Evolutionary conservation across 2,888 invertebrate species (phyloP).

Genomic region (Sesia apiformis): DNA sequence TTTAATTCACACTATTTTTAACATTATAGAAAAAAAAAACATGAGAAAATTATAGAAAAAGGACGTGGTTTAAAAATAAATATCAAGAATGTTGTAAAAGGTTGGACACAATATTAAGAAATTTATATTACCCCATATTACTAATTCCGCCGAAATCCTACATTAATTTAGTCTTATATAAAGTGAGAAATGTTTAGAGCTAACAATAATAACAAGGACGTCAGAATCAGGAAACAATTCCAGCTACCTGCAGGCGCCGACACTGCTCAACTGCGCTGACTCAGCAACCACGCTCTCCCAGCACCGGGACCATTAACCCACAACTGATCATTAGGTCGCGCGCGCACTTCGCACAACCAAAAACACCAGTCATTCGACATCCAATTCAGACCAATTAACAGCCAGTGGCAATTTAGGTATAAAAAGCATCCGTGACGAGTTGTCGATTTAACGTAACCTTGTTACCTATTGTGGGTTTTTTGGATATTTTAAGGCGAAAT

Average conservation of each 20-base stretch:
- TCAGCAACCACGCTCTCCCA: conserved; percentile 51
- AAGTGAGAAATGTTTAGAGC: conserved; percentile 9
- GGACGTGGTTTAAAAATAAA: too few relatives aligned
- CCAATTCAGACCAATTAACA: conserved; percentile 61
- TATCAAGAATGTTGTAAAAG: too few relatives aligned
- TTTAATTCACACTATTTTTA: too few relatives aligned
- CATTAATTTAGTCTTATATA: not conserved
- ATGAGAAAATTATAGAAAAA: too few relatives aligned
- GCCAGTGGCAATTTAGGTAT: conserved; percentile 53
- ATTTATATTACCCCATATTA: too few relatives aligned
- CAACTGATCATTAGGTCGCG: conserved; percentile 56
- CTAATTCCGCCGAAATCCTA: too few relatives aligned
- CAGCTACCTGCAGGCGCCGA: conserved; percentile 42
- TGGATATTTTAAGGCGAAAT: not conserved
- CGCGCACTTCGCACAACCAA: conserved; percentile 51
- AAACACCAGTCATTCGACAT: conserved; percentile 55
- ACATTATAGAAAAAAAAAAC: too few relatives aligned
- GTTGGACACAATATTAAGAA: too few relatives aligned
- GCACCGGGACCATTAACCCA: conserved; percentile 41
- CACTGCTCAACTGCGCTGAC: conserved; percentile 59
- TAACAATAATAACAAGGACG: conserved; percentile 9
- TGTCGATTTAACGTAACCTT: conserved; percentile 48
- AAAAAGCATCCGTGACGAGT: conserved; percentile 49
- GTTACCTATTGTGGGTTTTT: conserved; percentile 31
- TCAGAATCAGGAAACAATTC: conserved; percentile 19